Base-by-base conservation (phyloP, 1,140 invertebrate genomes). In the Drosophila willistoni region DNA sequence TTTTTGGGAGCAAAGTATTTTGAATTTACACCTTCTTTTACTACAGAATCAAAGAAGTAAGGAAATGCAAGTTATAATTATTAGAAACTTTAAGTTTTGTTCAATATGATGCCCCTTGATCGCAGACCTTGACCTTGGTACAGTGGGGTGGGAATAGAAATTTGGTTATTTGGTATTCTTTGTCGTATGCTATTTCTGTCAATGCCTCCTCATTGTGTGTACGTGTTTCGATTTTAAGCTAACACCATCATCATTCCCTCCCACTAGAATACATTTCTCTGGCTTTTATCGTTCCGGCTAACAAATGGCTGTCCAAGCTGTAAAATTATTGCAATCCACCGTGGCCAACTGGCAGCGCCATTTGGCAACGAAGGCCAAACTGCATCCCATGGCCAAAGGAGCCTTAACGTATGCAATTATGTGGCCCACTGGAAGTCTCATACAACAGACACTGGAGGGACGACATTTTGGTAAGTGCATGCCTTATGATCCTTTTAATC, bases 351-450 rank as follows among this genome's bases (percentile, higher is more conserved):
- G 76, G 72, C 66, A 68, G 17, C 63, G 69, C 6, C 56, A 68
- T 10, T 2, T 39, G 7, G 29, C 39, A 9, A 54, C 51, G 41
- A 55, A 57, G n/a, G 7, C 44, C 7, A 89, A 79, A 29, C 3
- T 79, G 47, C 90, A 91, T 69, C 93, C 93, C 2, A 74, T 94
- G 57, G 42, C 93, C 2, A 93, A 94, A 34, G 96, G 96, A 5
- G 96, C 96, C 94, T 91, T 94, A 1, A 95, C 95, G 0, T 97
- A 97, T 78, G 93, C 94, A 0, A 79, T 95, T 0, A 94, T 96
- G 62, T 96, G 95, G 95, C 95, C 96, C 0, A 90, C 93, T 0
- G 95, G 94, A 47, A 94, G 94, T 90, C 66, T 96, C 2, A 92
- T 94, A 10, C 94, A 95, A 71, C 94, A 95, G 83, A 92, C 94